phyloP scores from a whole-genome alignment of 2,113 vertebrate genomes.

The Dasypus novemcinctus region DNA sequence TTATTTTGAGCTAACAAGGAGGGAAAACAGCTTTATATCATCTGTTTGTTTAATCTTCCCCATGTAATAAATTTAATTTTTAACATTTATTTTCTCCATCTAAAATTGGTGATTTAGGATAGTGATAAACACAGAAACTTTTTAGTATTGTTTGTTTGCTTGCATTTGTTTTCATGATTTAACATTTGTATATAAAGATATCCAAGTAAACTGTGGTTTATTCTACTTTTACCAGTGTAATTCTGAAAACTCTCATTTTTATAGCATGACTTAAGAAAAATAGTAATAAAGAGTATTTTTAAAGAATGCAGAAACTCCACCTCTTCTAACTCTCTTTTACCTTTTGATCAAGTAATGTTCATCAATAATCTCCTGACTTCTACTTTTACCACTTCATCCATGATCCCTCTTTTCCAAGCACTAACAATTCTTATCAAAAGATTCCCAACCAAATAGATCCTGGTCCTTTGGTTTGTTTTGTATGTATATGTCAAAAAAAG shows the following conservation, averaged over 20 bases:
- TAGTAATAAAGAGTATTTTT: neutral
- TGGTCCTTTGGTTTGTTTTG: neutral
- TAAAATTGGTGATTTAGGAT: neutral
- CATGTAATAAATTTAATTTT: neutral
- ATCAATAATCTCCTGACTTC: neutral
- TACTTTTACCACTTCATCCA: neutral
- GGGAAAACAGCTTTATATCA: neutral
- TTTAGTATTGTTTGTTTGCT: neutral
- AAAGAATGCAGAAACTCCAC: neutral
- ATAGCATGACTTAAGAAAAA: neutral
- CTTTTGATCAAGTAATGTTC: neutral
- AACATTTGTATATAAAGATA: neutral
- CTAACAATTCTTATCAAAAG: neutral
- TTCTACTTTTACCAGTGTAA: neutral
- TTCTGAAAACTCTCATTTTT: neutral
- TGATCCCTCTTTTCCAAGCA: neutral
- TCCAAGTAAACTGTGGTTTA: neutral
- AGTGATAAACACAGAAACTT: neutral
- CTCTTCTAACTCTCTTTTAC: neutral
- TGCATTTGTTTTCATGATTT: neutral
- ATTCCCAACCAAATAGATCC: no score
- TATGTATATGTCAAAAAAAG: neutral
- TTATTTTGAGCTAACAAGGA: neutral
- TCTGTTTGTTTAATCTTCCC: neutral
- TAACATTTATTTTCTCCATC: neutral